phyloP scores from a whole-genome alignment of 2,113 vertebrate species.

The Mormyrus lacerda region DNA sequence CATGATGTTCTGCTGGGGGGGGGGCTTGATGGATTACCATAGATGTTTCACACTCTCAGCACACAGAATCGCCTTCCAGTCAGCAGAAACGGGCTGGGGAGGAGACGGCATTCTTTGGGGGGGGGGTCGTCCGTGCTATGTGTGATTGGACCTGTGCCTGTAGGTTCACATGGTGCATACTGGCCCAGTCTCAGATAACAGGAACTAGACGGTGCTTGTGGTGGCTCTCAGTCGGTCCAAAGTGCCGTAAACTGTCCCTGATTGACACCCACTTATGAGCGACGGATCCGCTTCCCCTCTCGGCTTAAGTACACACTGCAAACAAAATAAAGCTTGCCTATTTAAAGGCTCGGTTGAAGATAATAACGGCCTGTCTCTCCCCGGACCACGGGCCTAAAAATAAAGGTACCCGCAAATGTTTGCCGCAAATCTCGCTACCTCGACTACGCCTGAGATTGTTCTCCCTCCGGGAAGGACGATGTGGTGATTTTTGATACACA shows the following conservation, averaged over 20 bases:
- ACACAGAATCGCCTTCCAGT: neutral
- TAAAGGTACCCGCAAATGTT: neutral
- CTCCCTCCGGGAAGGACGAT: neutral
- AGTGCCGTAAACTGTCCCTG: neutral
- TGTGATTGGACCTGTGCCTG: neutral
- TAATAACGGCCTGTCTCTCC: neutral
- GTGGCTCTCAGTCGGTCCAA: neutral
- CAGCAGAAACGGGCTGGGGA: neutral
- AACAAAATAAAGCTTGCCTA: neutral
- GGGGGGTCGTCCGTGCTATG: neutral
- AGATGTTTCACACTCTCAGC: constrained; percentile 10
- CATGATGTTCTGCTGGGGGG: neutral
- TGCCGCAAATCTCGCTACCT: neutral
- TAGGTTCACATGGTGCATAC: neutral
- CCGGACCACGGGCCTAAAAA: constrained; percentile 2
- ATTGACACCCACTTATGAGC: neutral
- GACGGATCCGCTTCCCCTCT: neutral
- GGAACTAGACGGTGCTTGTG: neutral
- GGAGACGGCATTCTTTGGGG: neutral
- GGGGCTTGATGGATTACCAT: neutral
- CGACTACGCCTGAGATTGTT: neutral
- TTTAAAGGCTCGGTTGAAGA: neutral
- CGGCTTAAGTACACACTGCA: neutral
- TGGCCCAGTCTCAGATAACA: neutral
- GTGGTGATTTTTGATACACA: neutral